phyloP scores from a whole-genome alignment of 2,113 vertebrate species.

The Myiozetetes cayanensis region DNA sequence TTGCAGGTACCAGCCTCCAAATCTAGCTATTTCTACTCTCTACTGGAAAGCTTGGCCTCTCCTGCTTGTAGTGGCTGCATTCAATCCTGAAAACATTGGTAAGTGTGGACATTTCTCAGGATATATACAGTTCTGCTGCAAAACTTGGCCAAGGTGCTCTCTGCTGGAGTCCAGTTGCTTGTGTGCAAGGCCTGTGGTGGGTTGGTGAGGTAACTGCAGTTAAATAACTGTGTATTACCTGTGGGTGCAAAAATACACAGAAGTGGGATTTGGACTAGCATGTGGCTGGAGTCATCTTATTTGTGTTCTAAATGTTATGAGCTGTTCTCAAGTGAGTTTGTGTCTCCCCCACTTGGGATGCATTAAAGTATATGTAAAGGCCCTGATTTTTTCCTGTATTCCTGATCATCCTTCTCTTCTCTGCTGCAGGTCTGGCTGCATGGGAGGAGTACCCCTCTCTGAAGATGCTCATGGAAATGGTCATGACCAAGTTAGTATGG shows the following conservation, averaged over 20 bases:
- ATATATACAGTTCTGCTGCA: not conserved
- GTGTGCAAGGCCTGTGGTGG: not conserved
- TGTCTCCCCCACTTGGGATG: not conserved
- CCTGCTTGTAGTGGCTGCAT: slow-evolving; percentile 92
- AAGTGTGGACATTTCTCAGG: not conserved
- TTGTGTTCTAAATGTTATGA: not conserved
- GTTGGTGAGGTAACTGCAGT: not conserved
- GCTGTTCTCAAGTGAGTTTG: not conserved
- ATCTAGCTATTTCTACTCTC: slow-evolving; percentile 93
- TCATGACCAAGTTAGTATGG: slow-evolving; percentile 92
- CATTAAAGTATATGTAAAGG: not conserved
- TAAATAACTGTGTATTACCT: not conserved
- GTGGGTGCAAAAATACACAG: not conserved
- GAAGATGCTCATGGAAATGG: slow-evolving; percentile 99
- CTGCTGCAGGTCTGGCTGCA: slow-evolving; percentile 84
- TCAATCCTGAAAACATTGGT: slow-evolving; percentile 98
- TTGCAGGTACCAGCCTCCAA: slow-evolving; percentile 92
- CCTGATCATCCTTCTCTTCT: not conserved
- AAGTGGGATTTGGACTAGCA: not conserved
- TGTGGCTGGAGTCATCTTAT: not conserved
- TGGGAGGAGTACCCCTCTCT: slow-evolving; percentile 97
- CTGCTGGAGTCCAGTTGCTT: not conserved
- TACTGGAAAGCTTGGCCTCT: slow-evolving; percentile 99
- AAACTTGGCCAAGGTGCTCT: not conserved
- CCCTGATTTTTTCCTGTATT: not conserved